A percentile compares a stretch with the other conserved stretches of the same genome.
phyloP scores from a whole-genome alignment of 2,113 vertebrate species.

The Pitta sordida region DNA sequence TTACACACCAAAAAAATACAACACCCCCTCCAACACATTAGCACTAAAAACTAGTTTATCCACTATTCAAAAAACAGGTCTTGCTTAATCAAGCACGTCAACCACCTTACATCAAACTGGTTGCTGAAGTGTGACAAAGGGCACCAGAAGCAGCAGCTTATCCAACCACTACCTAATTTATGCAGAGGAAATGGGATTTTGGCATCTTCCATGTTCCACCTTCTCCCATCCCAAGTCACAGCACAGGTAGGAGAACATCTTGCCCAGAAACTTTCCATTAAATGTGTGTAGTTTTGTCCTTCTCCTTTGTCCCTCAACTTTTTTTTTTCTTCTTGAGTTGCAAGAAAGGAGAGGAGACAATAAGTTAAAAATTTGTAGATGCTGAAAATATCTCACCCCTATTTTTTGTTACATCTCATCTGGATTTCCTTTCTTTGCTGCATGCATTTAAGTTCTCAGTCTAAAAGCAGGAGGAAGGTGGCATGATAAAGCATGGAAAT shows the following conservation, averaged over 20 bases:
- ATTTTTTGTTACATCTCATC: neutral
- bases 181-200: neutral
- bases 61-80: constrained; percentile 2
- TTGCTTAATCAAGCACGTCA: constrained; percentile 48
- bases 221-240: neutral
- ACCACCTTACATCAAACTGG: neutral
- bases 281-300: neutral
- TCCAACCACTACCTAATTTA: neutral
- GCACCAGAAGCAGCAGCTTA: constrained; percentile 8
- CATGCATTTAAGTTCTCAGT: neutral
- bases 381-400: too few species aligned
- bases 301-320: neutral
- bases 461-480: neutral
- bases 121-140: constrained; percentile 47
- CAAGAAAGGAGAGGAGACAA: neutral
- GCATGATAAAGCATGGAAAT: neutral
- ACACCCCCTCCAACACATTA: neutral
- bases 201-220: neutral
- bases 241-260: neutral
- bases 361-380: too few species aligned
- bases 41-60: constrained; percentile 41
- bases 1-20: neutral
- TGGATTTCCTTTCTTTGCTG: neutral
- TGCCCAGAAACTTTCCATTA: neutral
- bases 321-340: neutral